Conservation (phyloP, 2,797 vertebrate genomes). For the Argentina silus region DNA sequence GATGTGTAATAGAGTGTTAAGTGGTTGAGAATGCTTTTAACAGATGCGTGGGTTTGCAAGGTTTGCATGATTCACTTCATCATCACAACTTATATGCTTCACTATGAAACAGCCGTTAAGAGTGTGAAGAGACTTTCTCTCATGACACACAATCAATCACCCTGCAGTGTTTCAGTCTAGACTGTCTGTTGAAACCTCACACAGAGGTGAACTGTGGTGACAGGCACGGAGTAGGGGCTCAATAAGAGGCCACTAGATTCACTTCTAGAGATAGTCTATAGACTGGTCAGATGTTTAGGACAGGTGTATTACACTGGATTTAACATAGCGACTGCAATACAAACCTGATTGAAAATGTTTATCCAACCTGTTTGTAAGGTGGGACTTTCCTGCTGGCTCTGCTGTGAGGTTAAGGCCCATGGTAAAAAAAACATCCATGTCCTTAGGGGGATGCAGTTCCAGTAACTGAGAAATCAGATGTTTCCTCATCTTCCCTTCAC, state of each 20-base stretch:
- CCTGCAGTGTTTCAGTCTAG: constrained; percentile 21
- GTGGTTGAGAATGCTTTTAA: no score
- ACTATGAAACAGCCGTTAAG: constrained; percentile 31
- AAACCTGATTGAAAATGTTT: background rate
- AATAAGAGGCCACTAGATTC: background rate
- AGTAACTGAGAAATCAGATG: constrained; percentile 6
- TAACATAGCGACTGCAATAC: background rate
- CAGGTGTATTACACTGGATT: background rate
- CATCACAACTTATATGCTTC: background rate
- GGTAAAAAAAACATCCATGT: background rate
- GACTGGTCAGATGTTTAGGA: background rate
- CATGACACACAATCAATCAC: constrained; percentile 55
- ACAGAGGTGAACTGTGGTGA: background rate
- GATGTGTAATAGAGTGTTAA: no score
- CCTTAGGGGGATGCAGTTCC: background rate
- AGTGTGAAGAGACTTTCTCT: constrained; percentile 54
- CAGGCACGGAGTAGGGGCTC: background rate
- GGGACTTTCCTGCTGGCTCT: no score
- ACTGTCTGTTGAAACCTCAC: background rate
- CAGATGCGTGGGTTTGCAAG: no score
- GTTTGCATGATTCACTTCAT: no score
- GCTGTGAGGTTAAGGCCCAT: background rate
- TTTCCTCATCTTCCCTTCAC: constrained; percentile 4
- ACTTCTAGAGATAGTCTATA: background rate
- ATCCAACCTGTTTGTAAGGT: background rate